Evolutionary conservation across 2,113 vertebrate species (phyloP), one percentile per base, ranked within the genome.

Genomic region (Anoplopoma fimbria): DNA sequence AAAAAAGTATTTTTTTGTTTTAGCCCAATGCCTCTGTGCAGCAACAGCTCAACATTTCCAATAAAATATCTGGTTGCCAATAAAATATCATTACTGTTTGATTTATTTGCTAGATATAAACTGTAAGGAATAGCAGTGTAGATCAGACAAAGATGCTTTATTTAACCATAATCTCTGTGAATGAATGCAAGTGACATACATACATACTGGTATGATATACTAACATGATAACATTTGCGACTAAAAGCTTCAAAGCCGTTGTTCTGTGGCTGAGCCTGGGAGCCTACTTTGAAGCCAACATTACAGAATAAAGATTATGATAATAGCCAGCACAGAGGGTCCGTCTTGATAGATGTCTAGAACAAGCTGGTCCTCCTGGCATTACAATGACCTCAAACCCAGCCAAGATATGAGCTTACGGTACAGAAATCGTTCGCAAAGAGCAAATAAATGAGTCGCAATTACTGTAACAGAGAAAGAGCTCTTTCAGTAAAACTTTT

Each of bases 401-500:
- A 73, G 75, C 75, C 84, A 88, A 88, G 79, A 85, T 75, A 85
- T 85, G 81, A 89, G 83, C 77, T 84, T 84, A 89, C 63, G 62
- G 82, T 53, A 79, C 53, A 88, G 47, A 82, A 87, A 84, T 72
- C 0, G 53, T 73, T 68, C 14, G 45, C 72, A 84, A 60, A 81
- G n/a, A 72, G 47, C 69, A 60, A 75, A 87, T 67, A 83, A 73
- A 80, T 75, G 53, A 42, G 38, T 47, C 21, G 9, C 12, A 82
- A 82, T 76, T 81, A 53, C 69, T 19, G 27, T 19, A 72, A 62
- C 27, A 85, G 25, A 81, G 79, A 81, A 77, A 75, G 68, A 10
- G 55, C 31, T 76, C 49, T 77, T 75, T 85, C 69, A 68, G 68
- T 1, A 4, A 31, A 62, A 42, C 34, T 63, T 71, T 71, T 78